These are phyloP conservation scores for Hydrophis major DNA, from an alignment of 2,797 vertebrate species.

Conservation along the genomic window DNA sequence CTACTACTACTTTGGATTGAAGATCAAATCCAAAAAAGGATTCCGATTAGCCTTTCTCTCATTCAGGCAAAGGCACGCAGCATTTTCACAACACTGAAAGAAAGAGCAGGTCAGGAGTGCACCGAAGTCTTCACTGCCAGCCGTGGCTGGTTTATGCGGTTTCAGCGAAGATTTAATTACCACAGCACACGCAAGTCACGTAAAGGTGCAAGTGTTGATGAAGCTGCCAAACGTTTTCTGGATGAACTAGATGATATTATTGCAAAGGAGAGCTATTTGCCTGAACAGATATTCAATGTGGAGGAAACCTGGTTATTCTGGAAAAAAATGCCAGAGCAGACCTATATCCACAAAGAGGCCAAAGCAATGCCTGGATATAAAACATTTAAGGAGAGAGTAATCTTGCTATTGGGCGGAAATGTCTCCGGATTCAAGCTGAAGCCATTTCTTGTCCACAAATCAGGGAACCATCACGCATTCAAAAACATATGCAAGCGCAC, in stretches of 20 bases:
- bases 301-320: not conserved
- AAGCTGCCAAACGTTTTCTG: not conserved
- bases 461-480: not conserved
- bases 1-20: slow-evolving; percentile 2
- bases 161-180: slow-evolving; percentile 6
- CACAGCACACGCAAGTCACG: not conserved
- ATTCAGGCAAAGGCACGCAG: slow-evolving; percentile 5
- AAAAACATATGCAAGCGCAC: not conserved
- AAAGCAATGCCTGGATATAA: not conserved
- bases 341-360: not conserved
- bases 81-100: not conserved
- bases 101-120: not conserved
- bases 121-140: not conserved
- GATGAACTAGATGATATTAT: not conserved
- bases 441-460: not conserved
- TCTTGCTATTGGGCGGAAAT: not conserved
- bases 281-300: not conserved
- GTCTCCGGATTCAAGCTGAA: not conserved
- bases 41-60: not conserved
- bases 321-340: not conserved
- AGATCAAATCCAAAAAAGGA: slow-evolving; percentile 1
- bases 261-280: not conserved
- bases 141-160: slow-evolving; percentile 19
- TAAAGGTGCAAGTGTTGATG: not conserved
- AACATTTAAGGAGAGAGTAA: not conserved